A percentile compares a stretch with the other conserved stretches of the same genome.
Evolutionary conservation across 2,113 vertebrate species (phyloP).

Genomic region (Nothocercus julius): DNA sequence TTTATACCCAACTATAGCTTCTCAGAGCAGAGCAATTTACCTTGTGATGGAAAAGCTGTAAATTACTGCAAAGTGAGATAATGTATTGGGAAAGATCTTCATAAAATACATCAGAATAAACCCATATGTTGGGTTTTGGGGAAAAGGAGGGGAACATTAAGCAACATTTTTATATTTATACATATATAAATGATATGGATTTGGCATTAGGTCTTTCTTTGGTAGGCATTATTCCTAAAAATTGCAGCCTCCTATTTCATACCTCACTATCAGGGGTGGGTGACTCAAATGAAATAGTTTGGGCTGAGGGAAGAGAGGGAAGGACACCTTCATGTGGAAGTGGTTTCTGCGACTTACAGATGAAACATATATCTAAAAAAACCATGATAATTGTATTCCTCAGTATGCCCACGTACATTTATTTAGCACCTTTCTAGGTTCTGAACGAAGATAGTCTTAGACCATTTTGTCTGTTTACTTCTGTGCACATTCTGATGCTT

Average conservation of each 20-base stretch:
- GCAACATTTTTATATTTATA: not conserved
- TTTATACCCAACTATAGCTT: not conserved
- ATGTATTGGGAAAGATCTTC: not conserved
- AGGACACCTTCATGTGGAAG: not conserved
- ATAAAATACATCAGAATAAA: not conserved
- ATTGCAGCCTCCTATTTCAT: not conserved
- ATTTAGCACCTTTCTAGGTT: fast-evolving
- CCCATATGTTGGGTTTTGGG: not conserved
- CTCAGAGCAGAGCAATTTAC: not conserved
- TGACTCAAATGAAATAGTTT: not conserved
- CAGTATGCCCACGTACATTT: not conserved
- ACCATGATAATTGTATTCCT: not conserved
- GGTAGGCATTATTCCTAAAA: not conserved
- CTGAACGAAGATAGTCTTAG: not conserved
- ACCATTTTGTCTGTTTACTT: not conserved
- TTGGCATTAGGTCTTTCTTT: not conserved
- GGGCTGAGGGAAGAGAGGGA: not conserved
- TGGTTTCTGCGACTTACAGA: not conserved
- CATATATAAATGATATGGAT: not conserved
- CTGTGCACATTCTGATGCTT: not conserved
- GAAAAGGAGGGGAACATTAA: not conserved
- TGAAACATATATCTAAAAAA: not conserved
- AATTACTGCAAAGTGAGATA: not conserved
- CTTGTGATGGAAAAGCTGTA: not conserved
- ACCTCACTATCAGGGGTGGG: not conserved